These are phyloP conservation scores for Himalopsyche kuldschensis DNA, from an alignment of 2,888 invertebrate species.

Conservation along the genomic window DNA sequence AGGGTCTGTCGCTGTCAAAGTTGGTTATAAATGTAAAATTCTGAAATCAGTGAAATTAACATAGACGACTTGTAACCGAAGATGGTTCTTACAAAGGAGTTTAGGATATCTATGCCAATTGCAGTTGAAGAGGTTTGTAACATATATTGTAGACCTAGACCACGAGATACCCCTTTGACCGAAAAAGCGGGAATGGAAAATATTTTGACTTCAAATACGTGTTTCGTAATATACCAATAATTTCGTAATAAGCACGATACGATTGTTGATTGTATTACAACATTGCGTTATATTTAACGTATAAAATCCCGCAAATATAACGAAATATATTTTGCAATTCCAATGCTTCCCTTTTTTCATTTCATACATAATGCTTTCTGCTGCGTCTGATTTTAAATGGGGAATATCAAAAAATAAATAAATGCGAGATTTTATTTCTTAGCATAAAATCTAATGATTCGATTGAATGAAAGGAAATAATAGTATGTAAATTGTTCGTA, in stretches of 20 bases:
- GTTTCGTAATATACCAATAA: neutral
- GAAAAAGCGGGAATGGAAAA: neutral
- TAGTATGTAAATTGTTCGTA: no score
- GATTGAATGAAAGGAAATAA: no score
- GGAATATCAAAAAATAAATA: no score
- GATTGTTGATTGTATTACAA: no score
- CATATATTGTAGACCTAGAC: neutral
- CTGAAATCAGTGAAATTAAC: neutral
- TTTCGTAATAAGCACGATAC: no score
- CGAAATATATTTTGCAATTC: no score
- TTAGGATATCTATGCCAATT: conserved; percentile 89
- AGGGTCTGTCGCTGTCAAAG: conserved; percentile 34
- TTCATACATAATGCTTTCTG: neutral
- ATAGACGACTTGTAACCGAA: neutral
- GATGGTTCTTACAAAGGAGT: conserved; percentile 88
- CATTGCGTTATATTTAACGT: no score
- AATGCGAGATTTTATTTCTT: no score
- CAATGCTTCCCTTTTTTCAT: neutral
- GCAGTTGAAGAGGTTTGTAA: conserved; percentile 81
- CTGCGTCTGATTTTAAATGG: no score
- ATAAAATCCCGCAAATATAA: no score
- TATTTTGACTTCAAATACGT: neutral
- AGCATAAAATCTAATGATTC: no score
- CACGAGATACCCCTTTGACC: neutral
- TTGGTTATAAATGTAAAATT: neutral